A percentile compares a stretch with the other conserved stretches of the same genome.
These are phyloP conservation scores for Psilopsiagon aurifrons DNA, from an alignment of 2,113 vertebrate species.

Conservation along the genomic window DNA sequence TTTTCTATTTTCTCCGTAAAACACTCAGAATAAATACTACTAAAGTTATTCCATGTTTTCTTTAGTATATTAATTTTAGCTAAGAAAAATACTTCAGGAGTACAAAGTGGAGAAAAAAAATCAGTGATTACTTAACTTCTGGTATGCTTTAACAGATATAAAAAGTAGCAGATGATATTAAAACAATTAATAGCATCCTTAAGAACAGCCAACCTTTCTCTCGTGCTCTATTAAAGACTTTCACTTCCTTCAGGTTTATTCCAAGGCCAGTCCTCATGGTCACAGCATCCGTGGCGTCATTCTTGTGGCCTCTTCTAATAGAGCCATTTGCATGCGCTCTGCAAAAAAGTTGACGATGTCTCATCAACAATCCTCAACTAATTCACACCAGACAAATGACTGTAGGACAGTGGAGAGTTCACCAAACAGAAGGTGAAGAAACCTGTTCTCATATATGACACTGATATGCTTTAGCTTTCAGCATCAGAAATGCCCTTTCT, in stretches of 20 bases:
- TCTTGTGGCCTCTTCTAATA: constrained; percentile 92
- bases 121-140: neutral
- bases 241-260: constrained; percentile 97
- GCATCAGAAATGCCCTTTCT: constrained; percentile 60
- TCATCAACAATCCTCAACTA: constrained; percentile 74
- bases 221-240: constrained; percentile 92
- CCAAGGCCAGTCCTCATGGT: constrained; percentile 95
- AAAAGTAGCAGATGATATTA: constrained; percentile 6
- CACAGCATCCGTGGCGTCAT: constrained; percentile 85
- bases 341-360: constrained; percentile 71
- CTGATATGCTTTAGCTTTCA: constrained; percentile 54
- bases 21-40: neutral
- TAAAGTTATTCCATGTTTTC: neutral
- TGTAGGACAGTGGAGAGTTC: constrained; percentile 63
- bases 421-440: constrained; percentile 38
- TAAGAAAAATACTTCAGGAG: neutral
- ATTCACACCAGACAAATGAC: constrained; percentile 70
- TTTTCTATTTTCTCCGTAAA: neutral
- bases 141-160: neutral
- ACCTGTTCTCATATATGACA: constrained; percentile 47
- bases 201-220: constrained; percentile 91
- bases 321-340: constrained; percentile 98
- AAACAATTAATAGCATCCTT: constrained; percentile 62
- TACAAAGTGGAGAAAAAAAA: neutral
- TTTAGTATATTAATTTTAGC: neutral